Conservation (phyloP, 2,888 invertebrate species). For the Stegophylla sp. region DNA sequence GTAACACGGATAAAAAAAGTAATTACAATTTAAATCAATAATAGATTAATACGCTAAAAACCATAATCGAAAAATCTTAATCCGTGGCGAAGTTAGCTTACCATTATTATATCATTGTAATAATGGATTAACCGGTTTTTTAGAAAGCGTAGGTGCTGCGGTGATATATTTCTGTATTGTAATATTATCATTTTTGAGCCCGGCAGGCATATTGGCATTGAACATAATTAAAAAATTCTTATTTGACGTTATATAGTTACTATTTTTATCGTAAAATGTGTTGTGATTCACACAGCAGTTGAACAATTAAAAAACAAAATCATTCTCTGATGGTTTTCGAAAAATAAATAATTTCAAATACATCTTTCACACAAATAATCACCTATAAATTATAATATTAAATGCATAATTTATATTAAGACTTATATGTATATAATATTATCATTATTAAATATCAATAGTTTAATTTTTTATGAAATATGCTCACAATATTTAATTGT, state of each 20-base stretch:
- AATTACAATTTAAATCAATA: slow-evolving; percentile 25
- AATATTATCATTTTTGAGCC: slow-evolving; percentile 29
- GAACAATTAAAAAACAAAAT: background rate
- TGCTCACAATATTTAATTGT: too few relatives aligned
- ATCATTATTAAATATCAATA: too few relatives aligned
- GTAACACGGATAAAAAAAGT: background rate
- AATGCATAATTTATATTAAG: too few relatives aligned
- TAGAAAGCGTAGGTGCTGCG: slow-evolving; percentile 42
- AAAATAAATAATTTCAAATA: background rate
- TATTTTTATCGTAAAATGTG: background rate
- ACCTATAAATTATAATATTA: too few relatives aligned
- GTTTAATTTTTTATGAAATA: too few relatives aligned
- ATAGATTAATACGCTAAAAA: slow-evolving; percentile 41
- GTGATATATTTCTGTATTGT: slow-evolving; percentile 48
- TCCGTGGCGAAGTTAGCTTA: slow-evolving; percentile 8
- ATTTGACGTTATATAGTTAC: slow-evolving; percentile 17
- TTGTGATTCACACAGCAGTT: background rate
- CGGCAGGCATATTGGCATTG: slow-evolving; percentile 30
- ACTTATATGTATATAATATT: too few relatives aligned
- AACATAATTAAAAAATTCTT: slow-evolving; percentile 51
- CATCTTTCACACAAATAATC: background rate
- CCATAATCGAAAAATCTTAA: slow-evolving; percentile 34
- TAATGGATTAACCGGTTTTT: slow-evolving; percentile 53
- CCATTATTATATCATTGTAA: slow-evolving; percentile 29
- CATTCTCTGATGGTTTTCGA: slow-evolving; percentile 3